Base-by-base conservation (phyloP, 2,797 vertebrate species). In the Muscicapa comitata region DNA sequence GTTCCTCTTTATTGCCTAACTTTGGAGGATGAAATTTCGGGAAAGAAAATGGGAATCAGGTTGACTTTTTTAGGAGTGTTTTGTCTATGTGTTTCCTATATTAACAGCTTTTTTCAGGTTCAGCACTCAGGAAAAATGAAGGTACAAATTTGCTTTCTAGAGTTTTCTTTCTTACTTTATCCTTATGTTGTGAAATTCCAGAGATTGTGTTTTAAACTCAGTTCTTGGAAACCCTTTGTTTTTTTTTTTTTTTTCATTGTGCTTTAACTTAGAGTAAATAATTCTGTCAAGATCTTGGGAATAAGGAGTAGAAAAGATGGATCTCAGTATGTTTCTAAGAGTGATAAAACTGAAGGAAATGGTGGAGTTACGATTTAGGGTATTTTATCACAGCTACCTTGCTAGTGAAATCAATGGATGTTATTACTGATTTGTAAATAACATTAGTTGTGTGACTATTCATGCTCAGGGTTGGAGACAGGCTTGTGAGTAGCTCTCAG, bases 371-470 rank as follows among this genome's bases (percentile, higher is more conserved):
- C 0, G 17, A n/a, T 54, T n/a, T 77, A 65, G 38, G 26, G 38
- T 19, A 4, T 38, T 0, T 0, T 65, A 68, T 35, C 13, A 28
- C 7, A 42, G 58, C 37, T 62, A 7, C 18, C 35, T 63, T 74
- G 5, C 47, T 50, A 26, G 13, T 50, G 38, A 40, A 21, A 19
- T 90, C 38, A 19, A 1, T 47, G 18, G 28, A n/a, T 85, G 10
- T 37, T 65, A 2, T 18, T 66, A 31, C 12, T 80, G 40, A 26
- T 67, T 53, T 71, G 11, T 25, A 12, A 53, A 40, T 66, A 33
- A 16, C 6, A 0, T 28, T 65, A 31, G 7, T 80, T 79, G 20
- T 1, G 0, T 48, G 18, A 1, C 0, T 51, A 0, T 58, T 83
- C 54, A 13, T 15, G 12, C 45, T 25, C 28, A n/a, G 12, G 10